Evolutionary conservation across 1,140 invertebrate genomes (phyloP), one percentile per base, ranked within the genome.

Genomic region (Pseudachorutes palmiensis): DNA sequence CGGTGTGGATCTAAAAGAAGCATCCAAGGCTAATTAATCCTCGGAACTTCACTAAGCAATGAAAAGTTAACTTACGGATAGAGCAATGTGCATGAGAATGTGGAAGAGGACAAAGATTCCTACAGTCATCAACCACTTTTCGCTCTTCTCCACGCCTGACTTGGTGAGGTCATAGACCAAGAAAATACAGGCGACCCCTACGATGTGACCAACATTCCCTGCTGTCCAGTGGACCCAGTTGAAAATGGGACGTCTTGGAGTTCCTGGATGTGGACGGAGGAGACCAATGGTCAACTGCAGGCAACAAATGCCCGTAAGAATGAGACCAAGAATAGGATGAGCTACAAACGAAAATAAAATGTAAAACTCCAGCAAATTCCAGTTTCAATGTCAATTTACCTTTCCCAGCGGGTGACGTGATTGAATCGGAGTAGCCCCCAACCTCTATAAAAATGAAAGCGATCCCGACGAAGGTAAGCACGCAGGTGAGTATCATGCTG

Each of bases 191-290:
- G 92, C 86, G 81, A 97, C 92, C 75, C 85, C 91, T 64, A 94
- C 81, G 72, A 95, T 91, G 76, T 95, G 91, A 1, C 92, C 93
- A n/a, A 86, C 79, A 78, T 95, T 97, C 58, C 94, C 94, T 70
- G 92, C 84, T 49, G 91, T 80, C 91, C 93, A 97, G 79, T 97
- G 94, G 19, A 85, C 75, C 94, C 94, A 97, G 78, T 98, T 98
- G 81, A 97, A 97, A 63, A 94, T 80, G 0, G 88, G 84, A 64
- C 94, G 81, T 73, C 85, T 87, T 1, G 86, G 83, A 55, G 88
- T 87, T 59, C 87, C 88, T 0, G 93, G 92, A 76, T 88, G 85
- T 2, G 92, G 92, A 65, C 94, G 84, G 77, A 94, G 88, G 33
- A 87, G 84, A 2, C 92, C 92, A 83, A 90, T 87, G 74, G 78